Evolutionary conservation across 2,888 invertebrate genomes (phyloP), one percentile per base, ranked within the genome.

Genomic region (Drosophila robusta): DNA sequence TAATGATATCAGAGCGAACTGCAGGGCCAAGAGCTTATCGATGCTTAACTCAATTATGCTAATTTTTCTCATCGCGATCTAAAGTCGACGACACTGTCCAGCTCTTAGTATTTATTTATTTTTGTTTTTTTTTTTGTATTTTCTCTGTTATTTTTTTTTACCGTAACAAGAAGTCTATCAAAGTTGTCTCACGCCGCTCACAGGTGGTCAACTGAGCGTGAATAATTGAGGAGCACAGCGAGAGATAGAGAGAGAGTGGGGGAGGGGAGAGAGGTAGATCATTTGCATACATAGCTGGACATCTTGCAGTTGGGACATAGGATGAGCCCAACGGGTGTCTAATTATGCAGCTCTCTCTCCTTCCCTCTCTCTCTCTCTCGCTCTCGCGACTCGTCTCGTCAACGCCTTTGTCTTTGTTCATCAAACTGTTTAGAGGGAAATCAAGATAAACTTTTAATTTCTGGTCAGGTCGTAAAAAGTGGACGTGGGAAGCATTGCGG

Each of bases 201-300:
- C 82, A 89, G 90, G 91, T 90, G 90, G 91, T 67, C 90, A 91
- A 81, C 90, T 82, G 80, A 90, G 90, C 91, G 90, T 91, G 80
- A 87, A 90, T 89, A 91, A 90, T 90, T 77, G 71, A 50, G 65
- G 11, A 39, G 50, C 36, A 44, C 45, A 16, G 24, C 29, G 16
- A 22, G 14, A 45, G 32, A 16, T 42, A 38, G 18, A 22, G 26
- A 39, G 8, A 5, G 54, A 41, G 34, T 18, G 42, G 29, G 32
- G 36, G 18, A 38, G 44, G 9, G n/a, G 26, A 11, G 6, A 38
- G 46, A 46, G 24, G 6, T 26, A 1, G 41, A 24, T 34, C 60
- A 83, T 80, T 80, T 76, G 66, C 77, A 76, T 77, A 76, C 58
- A 14, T 55, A 61, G 60, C 49, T 80, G 77, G 63, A 64, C 60